A percentile compares a stretch with the other conserved stretches of the same genome.
phyloP scores from a whole-genome alignment of 2,797 vertebrate genomes.

The Enteromius thamalakanensis region DNA sequence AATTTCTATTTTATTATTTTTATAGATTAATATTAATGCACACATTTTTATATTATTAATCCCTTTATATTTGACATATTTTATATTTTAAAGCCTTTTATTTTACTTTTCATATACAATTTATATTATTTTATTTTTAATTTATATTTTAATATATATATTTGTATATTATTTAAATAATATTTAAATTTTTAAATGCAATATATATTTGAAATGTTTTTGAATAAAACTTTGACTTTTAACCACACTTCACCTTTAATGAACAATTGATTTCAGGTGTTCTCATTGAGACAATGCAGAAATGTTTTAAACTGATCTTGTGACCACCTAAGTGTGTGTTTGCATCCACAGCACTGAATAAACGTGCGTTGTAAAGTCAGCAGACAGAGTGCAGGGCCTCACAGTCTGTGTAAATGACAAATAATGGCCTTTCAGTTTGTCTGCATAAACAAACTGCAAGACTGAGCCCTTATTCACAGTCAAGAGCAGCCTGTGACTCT shows the following conservation, averaged over 20 bases:
- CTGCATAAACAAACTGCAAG: slow-evolving; percentile 48
- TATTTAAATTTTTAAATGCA: background rate
- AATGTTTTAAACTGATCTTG: slow-evolving; percentile 36
- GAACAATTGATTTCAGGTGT: slow-evolving; percentile 1
- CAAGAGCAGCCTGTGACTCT: slow-evolving; percentile 51
- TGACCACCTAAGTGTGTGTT: slow-evolving; percentile 36
- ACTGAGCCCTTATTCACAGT: slow-evolving; percentile 53
- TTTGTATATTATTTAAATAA: background rate
- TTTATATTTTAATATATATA: too few relatives aligned
- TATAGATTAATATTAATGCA: background rate
- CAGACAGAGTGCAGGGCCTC: slow-evolving; percentile 40
- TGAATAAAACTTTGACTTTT: too few relatives aligned
- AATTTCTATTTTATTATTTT: background rate
- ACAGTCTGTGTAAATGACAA: slow-evolving; percentile 55
- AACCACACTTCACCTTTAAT: background rate
- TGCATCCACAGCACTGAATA: slow-evolving; percentile 47
- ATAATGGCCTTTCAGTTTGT: slow-evolving; percentile 47
- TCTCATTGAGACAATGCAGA: slow-evolving; percentile 6
- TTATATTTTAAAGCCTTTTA: background rate
- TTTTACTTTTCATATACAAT: too few relatives aligned
- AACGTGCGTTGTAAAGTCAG: slow-evolving; percentile 56
- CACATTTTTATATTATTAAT: background rate
- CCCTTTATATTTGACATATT: too few relatives aligned
- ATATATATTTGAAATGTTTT: background rate
- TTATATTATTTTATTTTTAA: too few relatives aligned